These are phyloP conservation scores for Lepidotrigona ventralis DNA, from an alignment of 1,140 invertebrate species.

Conservation along the genomic window DNA sequence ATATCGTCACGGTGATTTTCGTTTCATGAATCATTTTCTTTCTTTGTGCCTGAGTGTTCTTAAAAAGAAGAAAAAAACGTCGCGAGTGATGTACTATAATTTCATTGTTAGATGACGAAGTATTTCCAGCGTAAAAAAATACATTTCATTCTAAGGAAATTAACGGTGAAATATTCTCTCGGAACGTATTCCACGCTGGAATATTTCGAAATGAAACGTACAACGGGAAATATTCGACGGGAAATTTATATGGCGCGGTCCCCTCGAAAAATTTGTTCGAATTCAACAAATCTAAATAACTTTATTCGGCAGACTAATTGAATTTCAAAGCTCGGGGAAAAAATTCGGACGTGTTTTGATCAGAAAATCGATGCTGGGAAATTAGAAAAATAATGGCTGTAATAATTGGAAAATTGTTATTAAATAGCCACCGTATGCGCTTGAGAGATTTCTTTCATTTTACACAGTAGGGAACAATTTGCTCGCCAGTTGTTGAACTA, in stretches of 20 bases:
- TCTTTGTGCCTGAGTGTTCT: neutral
- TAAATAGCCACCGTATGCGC: no score
- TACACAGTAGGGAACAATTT: no score
- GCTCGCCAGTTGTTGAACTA: neutral
- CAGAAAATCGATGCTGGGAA: neutral
- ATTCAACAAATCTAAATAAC: constrained; percentile 1
- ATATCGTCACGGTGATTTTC: neutral
- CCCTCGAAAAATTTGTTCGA: neutral
- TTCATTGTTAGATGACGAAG: neutral
- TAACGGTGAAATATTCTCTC: neutral
- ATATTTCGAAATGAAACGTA: neutral
- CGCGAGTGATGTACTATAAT: neutral
- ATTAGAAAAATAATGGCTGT: neutral
- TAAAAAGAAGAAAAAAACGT: neutral
- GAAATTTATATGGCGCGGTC: neutral
- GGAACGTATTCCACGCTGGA: neutral
- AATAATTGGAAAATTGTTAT: no score
- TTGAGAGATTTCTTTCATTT: no score
- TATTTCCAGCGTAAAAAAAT: neutral
- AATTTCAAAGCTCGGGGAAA: neutral
- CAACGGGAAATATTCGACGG: neutral
- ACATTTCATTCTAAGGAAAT: constrained; percentile 11
- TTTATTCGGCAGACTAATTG: neutral
- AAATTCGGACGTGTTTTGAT: neutral
- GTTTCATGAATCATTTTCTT: neutral